These are phyloP conservation scores for Conus canariensis DNA, from an alignment of 2,888 invertebrate species.

Conservation along the genomic window DNA sequence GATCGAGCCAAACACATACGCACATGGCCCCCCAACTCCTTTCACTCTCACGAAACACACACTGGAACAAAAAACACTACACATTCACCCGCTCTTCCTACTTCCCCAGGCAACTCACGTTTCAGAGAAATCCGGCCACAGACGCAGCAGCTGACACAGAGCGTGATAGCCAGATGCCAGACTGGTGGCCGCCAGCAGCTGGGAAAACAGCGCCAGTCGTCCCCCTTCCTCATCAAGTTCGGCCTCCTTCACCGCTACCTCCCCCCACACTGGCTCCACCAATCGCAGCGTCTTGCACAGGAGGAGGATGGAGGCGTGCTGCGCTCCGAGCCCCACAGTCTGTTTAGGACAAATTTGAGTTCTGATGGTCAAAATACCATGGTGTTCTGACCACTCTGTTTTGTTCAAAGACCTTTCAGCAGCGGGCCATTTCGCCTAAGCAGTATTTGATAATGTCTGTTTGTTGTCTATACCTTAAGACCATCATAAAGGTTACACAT, in stretches of 20 bases:
- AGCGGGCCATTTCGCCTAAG: no score
- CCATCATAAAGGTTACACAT: no score
- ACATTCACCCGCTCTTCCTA: not conserved
- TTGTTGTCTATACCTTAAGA: no score
- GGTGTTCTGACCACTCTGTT: not conserved
- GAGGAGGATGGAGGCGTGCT: conserved; percentile 67
- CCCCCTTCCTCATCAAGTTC: conserved; percentile 61
- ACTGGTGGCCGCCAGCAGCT: conserved; percentile 59
- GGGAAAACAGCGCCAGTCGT: conserved; percentile 63
- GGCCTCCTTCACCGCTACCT: conserved; percentile 62
- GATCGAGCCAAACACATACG: no score
- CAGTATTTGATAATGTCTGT: no score
- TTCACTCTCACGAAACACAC: not conserved
- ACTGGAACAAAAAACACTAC: not conserved
- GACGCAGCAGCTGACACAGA: conserved; percentile 65
- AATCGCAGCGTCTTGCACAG: conserved; percentile 73
- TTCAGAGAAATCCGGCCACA: conserved; percentile 68
- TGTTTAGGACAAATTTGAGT: conserved; percentile 42
- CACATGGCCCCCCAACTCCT: not conserved
- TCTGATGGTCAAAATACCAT: conserved; percentile 33
- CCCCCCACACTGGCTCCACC: conserved; percentile 65
- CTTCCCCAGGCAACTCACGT: not conserved
- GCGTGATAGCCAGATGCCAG: conserved; percentile 60
- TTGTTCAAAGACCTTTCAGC: not conserved
- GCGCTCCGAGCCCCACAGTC: conserved; percentile 69